A percentile compares a stretch with the other conserved stretches of the same genome.
Evolutionary conservation across 2,888 invertebrate species (phyloP).

Genomic region (Hirudinaria manillensis): DNA sequence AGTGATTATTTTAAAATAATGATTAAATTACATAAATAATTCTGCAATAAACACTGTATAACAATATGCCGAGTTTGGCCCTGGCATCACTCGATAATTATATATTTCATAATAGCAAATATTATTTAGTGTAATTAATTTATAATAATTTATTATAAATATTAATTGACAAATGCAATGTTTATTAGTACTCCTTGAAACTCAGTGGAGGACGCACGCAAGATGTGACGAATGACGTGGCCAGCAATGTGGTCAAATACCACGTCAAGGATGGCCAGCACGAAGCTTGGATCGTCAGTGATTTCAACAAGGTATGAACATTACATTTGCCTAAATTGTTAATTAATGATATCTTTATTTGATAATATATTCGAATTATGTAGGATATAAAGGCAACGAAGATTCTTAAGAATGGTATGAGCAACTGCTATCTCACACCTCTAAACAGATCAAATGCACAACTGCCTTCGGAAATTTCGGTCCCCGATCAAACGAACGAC

Average conservation of each 20-base stretch:
- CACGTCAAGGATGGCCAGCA: conserved; percentile 7
- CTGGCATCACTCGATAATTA: too few species aligned
- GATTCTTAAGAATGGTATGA: not conserved
- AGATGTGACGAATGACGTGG: conserved; percentile 23
- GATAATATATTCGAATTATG: too few species aligned
- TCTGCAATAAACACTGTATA: too few species aligned
- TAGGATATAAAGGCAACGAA: conserved; percentile 6
- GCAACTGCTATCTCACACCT: conserved; percentile 1
- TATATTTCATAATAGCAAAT: too few species aligned
- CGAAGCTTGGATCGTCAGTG: conserved; percentile 28
- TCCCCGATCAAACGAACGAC: not conserved
- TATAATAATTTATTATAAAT: not conserved
- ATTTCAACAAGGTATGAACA: conserved; percentile 29
- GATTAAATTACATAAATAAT: too few species aligned
- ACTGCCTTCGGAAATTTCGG: not conserved
- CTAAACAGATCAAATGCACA: not conserved
- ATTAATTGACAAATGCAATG: not conserved
- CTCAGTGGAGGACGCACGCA: conserved; percentile 1
- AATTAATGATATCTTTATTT: too few species aligned
- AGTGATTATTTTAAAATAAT: too few species aligned
- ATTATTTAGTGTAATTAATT: too few species aligned
- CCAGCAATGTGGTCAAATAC: conserved; percentile 25
- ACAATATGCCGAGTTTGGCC: too few species aligned
- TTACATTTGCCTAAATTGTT: too few species aligned
- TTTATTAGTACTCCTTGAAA: not conserved